Evolutionary conservation across 2,888 invertebrate genomes (phyloP).

Genomic region (Itoplectis maculator): DNA sequence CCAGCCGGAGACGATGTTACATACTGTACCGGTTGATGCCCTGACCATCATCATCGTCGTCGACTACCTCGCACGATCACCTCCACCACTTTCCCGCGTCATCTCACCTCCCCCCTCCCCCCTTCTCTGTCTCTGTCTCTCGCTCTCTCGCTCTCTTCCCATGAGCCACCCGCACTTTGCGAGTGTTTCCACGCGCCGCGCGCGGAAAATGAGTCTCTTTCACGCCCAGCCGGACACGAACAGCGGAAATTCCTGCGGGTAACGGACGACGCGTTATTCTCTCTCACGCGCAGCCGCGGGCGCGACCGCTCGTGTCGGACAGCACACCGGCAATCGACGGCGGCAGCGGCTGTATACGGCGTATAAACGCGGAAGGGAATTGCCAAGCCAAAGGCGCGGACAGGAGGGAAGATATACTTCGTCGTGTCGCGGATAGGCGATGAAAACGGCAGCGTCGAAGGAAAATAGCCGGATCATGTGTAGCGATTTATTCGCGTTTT

Average conservation of each 20-base stretch:
- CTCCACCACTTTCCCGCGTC: background rate
- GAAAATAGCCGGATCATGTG: conserved; percentile 68
- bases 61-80: conserved; percentile 10
- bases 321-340: background rate
- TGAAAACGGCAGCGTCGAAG: conserved; percentile 66
- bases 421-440: conserved; percentile 44
- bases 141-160: background rate
- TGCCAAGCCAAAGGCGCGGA: background rate
- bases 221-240: conserved; percentile 56
- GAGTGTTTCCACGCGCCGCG: conserved; percentile 56
- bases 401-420: conserved; percentile 45
- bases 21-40: background rate
- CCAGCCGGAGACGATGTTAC: no score
- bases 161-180: conserved; percentile 9
- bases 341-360: no score
- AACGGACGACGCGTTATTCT: conserved; percentile 17
- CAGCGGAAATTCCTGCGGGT: conserved; percentile 59
- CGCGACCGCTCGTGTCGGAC: conserved; percentile 3
- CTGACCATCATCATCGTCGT: conserved; percentile 12
- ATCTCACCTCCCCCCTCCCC: background rate
- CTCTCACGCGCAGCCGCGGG: background rate
- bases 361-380: conserved; percentile 1
- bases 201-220: conserved; percentile 67
- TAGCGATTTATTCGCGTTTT: conserved; percentile 23
- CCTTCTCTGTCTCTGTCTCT: background rate